Base-by-base conservation (phyloP, 2,113 vertebrate genomes). In the Ptychochromis oligacanthus region DNA sequence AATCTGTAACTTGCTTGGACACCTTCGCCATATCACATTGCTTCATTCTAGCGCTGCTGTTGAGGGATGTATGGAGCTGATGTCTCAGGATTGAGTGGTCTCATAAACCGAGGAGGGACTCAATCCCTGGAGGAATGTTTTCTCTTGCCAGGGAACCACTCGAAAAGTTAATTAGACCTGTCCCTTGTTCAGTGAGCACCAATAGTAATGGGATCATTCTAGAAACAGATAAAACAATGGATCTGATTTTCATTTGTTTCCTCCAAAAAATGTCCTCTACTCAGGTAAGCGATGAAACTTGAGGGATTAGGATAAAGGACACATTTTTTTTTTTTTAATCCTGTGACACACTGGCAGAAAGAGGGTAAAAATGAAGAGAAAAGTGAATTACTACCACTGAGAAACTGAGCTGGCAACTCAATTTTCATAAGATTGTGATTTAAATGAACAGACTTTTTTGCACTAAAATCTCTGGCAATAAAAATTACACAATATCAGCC, bases 31-130 rank as follows among this genome's bases (percentile, higher is more conserved):
- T 36, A 59, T 49, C 28, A 17, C 65, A 31, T 49, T 24, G 22
- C 38, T 34, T 83, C 54, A 75, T 77, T 87, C 36, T 6, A 24
- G 20, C 2, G 4, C 52, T 2, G 40, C 11, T 13, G 4, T 26
- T 57, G 20, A 77, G n/a, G 12, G 5, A 3, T 18, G 13, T 12
- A 52, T 31, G 24, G 20, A 58, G 56, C 28, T 36, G 77, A 79
- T 58, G 28, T 65, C 43, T 82, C 22, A 89, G 64, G 84, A 92
- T 90, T 84, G 81, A 92, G 82, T 87, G 87, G 58, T 67, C 82
- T 94, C 89, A 92, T 93, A 93, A 92, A 91, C 31, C 6, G 11
- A 56, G 58, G 31, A 80, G 85, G 88, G 83, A 81, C 72, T 60
- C 28, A 58, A 10, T 83, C 87, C 85, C 87, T 5, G 38, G 75